Evolutionary conservation across 2,113 vertebrate species (phyloP), one percentile per base, ranked within the genome.

Genomic region (Xenopus borealis): DNA sequence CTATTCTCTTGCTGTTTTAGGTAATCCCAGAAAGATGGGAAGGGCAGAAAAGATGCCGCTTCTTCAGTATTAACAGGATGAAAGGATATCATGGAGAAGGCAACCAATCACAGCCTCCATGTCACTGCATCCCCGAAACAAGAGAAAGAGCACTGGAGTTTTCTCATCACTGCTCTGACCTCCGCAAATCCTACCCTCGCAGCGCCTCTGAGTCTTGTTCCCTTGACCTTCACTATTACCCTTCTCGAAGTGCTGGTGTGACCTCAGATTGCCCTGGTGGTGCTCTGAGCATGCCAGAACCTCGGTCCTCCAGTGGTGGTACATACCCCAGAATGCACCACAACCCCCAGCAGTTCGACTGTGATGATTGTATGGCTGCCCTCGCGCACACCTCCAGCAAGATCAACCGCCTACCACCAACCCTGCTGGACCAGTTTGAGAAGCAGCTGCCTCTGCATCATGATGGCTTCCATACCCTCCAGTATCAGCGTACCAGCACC

Each of bases 61-160:
- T 65, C 62, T 72, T 0, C 78, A 81, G 88, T 88, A 85, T 89
- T 90, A 86, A 91, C 85, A 91, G 88, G 80, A 94, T 96, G 92
- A 98, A 94, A 92, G 93, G 95, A 87, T 97, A 98, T 88, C 96
- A 98, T 94, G 95, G 95, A 88, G 96, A 96, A 89, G 92, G 93
- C 85, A 97, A 93, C 87, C 91, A 98, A 87, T 91, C 90, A 81
- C 95, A 95, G 82, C 92, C 92, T 83, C 92, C 94, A 82, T 96
- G 94, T 86, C 94, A 87, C 85, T 97, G 93, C 86, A 77, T 92
- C 78, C 94, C 95, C 13, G 95, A 98, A 82, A 88, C 95, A 80
- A 90, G 90, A 55, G 82, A 93, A 57, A 88, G 85, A 77, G 91
- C 87, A 17, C 81, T 92, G 77, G 88, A 95, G 79, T 94, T 90